These are phyloP conservation scores for Lampris incognitus DNA, from an alignment of 2,113 vertebrate species.

Conservation along the genomic window DNA sequence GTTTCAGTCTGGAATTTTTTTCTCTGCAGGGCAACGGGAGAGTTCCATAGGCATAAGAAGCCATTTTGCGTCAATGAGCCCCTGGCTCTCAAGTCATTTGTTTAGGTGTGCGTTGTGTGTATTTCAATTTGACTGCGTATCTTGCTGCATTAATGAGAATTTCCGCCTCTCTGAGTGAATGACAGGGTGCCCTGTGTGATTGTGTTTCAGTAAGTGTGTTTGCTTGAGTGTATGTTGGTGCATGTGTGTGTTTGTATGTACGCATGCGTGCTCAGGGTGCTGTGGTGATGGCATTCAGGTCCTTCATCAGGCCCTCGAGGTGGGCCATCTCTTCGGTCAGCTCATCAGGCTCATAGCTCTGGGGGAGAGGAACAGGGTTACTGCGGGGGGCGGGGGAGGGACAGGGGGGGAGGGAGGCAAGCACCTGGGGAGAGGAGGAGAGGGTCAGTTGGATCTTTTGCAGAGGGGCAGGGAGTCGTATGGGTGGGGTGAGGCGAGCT, in stretches of 20 bases:
- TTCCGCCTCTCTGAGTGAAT: conserved; percentile 47
- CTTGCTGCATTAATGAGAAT: conserved; percentile 38
- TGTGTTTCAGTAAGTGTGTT: conserved; percentile 36
- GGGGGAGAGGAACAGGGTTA: conserved; percentile 83
- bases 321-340: conserved; percentile 99
- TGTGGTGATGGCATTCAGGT: conserved; percentile 98
- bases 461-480: conserved; percentile 33
- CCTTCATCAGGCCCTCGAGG: conserved; percentile 99
- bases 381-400: conserved; percentile 60
- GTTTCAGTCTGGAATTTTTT: conserved; percentile 65
- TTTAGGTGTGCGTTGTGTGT: conserved; percentile 49
- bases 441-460: conserved; percentile 73
- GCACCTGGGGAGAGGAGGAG: conserved; percentile 70
- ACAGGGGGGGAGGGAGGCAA: conserved; percentile 70
- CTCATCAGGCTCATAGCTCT: conserved; percentile 97
- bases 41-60: conserved; percentile 42
- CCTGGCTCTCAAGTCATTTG: conserved; percentile 50
- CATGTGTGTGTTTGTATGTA: conserved; percentile 17
- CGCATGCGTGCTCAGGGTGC: conserved; percentile 66
- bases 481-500: conserved; percentile 63
- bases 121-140: conserved; percentile 8
- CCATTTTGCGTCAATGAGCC: conserved; percentile 60
- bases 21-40: conserved; percentile 42
- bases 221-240: background rate
- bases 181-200: conserved; percentile 30